Conservation (phyloP, 1,140 invertebrate species). For the Achroia grisella region DNA sequence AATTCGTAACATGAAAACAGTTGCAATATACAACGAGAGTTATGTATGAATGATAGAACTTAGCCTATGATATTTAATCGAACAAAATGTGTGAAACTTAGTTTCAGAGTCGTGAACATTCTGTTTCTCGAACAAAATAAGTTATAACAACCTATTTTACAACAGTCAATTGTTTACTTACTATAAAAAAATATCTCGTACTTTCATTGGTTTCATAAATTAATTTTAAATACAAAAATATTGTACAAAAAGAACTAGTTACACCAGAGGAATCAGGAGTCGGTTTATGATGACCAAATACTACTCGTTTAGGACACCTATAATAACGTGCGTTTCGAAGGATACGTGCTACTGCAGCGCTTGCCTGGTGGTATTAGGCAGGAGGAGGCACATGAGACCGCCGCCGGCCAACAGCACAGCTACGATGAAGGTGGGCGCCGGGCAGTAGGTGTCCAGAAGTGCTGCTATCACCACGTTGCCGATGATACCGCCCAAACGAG, state of each 20-base stretch:
- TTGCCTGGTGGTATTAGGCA: conserved; percentile 89
- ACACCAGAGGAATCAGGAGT: conserved; percentile 11
- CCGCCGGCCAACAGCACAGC: conserved; percentile 86
- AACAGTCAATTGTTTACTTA: conserved; percentile 22
- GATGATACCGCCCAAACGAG: conserved; percentile 87
- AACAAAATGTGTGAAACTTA: conserved; percentile 25
- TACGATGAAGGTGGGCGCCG: conserved; percentile 89
- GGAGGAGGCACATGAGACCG: conserved; percentile 86
- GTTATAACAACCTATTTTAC: conserved; percentile 27
- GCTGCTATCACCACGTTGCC: conserved; percentile 90
- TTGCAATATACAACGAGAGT: conserved; percentile 39
- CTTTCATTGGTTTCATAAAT: conserved; percentile 31
- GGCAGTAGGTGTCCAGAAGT: conserved; percentile 86
- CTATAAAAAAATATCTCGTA: conserved; percentile 16
- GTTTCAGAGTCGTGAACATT: conserved; percentile 12
- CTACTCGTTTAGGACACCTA: no score
- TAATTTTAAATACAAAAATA: conserved; percentile 31
- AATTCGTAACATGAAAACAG: conserved; percentile 58
- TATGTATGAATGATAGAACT: conserved; percentile 29
- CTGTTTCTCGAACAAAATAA: conserved; percentile 15
- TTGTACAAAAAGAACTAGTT: conserved; percentile 37
- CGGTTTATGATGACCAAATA: conserved; percentile 12
- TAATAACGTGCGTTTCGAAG: no score
- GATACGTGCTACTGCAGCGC: conserved; percentile 79
- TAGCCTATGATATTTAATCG: conserved; percentile 43